A percentile compares a stretch with the other conserved stretches of the same genome.
Conservation (phyloP, 2,113 vertebrate species). For the Mobula hypostoma region DNA sequence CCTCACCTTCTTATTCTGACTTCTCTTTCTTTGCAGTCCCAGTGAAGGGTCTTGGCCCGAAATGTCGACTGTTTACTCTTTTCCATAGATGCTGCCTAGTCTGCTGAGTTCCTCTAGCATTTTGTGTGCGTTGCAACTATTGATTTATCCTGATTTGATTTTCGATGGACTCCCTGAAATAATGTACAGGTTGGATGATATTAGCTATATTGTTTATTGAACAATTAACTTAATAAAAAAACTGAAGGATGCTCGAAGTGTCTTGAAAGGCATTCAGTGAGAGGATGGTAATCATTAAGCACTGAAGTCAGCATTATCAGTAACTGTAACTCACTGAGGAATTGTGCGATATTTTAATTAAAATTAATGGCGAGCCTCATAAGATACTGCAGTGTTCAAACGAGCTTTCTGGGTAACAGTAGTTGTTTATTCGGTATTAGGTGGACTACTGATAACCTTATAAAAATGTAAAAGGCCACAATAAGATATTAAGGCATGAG, state of each 20-base stretch:
- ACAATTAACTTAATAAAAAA: neutral
- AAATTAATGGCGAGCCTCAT: neutral
- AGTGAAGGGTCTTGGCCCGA: too few species aligned
- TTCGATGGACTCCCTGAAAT: neutral
- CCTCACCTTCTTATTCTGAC: too few species aligned
- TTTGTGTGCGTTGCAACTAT: too few species aligned
- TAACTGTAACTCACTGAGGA: slow-evolving; percentile 1
- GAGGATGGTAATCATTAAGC: neutral
- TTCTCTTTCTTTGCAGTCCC: too few species aligned
- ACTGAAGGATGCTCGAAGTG: neutral
- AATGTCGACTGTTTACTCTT: too few species aligned
- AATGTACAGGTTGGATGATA: neutral
- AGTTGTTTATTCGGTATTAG: neutral
- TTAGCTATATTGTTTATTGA: neutral
- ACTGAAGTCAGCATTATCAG: neutral
- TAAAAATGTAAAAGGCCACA: neutral
- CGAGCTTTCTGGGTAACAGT: neutral
- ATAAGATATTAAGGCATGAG: neutral
- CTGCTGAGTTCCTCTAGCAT: too few species aligned
- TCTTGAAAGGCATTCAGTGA: neutral
- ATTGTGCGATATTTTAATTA: neutral
- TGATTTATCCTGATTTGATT: neutral
- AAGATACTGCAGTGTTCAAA: neutral
- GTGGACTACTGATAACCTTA: neutral
- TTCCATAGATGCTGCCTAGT: too few species aligned